A percentile compares a stretch with the other conserved stretches of the same genome.
Evolutionary conservation across 2,888 invertebrate species (phyloP).

Genomic region (Nebria salina): DNA sequence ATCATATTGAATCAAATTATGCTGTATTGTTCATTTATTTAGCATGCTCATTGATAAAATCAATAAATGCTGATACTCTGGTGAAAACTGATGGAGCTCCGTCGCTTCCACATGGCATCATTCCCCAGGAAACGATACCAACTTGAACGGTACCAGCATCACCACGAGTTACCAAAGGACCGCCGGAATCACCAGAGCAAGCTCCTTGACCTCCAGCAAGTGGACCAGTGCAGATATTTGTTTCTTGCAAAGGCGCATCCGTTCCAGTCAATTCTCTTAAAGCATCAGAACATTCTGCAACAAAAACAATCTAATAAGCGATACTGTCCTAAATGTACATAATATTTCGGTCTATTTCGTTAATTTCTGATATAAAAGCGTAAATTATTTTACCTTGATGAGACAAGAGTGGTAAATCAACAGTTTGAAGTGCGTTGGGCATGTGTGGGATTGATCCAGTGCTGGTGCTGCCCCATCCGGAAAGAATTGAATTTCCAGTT

Average conservation of each 20-base stretch:
- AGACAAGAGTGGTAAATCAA: conserved; percentile 54
- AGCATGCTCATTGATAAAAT: conserved; percentile 59
- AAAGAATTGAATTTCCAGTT: conserved; percentile 50
- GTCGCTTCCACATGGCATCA: conserved; percentile 64
- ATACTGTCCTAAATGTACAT: background rate
- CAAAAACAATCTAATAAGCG: conserved; percentile 19
- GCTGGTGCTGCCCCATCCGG: conserved; percentile 57
- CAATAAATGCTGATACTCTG: conserved; percentile 63
- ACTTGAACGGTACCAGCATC: conserved; percentile 53
- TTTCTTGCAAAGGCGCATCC: conserved; percentile 61
- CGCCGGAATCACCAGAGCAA: conserved; percentile 69
- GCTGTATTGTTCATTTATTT: conserved; percentile 17
- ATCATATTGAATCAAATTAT: background rate
- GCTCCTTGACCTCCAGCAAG: conserved; percentile 63
- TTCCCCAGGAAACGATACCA: conserved; percentile 69
- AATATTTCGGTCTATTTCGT: background rate
- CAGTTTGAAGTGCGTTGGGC: conserved; percentile 57
- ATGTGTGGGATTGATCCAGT: conserved; percentile 45
- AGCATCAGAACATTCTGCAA: conserved; percentile 61
- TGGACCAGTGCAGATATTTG: conserved; percentile 68
- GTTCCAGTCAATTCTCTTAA: conserved; percentile 59
- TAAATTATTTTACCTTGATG: conserved; percentile 47
- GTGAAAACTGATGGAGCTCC: conserved; percentile 68
- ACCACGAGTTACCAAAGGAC: conserved; percentile 62
- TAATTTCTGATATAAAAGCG: too few relatives aligned